Evolutionary conservation across 2,113 vertebrate species (phyloP).

Genomic region (Ceyx margarethae): DNA sequence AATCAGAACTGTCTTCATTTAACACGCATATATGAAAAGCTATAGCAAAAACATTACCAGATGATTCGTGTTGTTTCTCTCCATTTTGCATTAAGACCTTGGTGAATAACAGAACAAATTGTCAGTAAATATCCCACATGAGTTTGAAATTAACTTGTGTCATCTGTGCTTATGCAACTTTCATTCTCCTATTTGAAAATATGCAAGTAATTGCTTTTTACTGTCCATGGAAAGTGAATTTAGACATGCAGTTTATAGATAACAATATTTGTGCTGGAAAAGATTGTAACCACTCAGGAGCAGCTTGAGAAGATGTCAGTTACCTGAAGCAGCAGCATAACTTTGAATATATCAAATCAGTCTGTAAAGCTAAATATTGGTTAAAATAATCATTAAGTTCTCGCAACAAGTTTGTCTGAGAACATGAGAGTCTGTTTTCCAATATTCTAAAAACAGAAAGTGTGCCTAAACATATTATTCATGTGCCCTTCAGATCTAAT

Average conservation of each 20-base stretch:
- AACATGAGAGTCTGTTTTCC: neutral
- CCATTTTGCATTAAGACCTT: neutral
- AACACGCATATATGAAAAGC: neutral
- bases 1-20: neutral
- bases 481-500: neutral
- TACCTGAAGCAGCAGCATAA: neutral
- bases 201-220: constrained; percentile 2
- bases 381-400: neutral
- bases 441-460: neutral
- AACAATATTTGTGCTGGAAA: neutral
- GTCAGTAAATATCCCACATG: neutral
- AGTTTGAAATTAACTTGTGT: constrained; percentile 11
- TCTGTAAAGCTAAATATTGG: neutral
- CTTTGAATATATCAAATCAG: neutral
- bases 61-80: neutral
- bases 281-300: neutral
- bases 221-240: neutral
- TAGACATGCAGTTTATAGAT: neutral
- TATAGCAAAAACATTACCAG: neutral
- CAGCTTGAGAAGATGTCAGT: neutral
- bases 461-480: neutral
- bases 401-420: neutral
- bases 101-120: neutral
- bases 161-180: neutral
- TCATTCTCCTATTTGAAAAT: neutral